These are phyloP conservation scores for Sula dactylatra DNA, from an alignment of 2,113 vertebrate species.

Conservation along the genomic window DNA sequence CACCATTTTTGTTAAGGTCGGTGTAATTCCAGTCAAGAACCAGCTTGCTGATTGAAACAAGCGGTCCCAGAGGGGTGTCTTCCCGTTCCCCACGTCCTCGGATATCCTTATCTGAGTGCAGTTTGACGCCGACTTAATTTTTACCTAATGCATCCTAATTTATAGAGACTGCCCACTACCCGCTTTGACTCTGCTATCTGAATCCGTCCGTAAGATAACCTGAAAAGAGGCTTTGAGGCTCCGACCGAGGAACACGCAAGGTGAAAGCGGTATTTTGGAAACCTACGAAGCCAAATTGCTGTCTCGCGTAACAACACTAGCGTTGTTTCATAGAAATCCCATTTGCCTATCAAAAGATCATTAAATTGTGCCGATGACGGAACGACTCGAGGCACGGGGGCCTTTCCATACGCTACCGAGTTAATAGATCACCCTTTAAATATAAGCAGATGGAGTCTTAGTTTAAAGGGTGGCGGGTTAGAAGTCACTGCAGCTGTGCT, in stretches of 20 bases:
- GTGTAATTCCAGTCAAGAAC: neutral
- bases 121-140: neutral
- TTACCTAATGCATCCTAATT: neutral
- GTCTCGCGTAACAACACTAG: neutral
- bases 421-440: conserved; percentile 43
- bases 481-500: neutral
- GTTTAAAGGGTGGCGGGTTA: neutral
- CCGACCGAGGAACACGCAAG: neutral
- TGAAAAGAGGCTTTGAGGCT: neutral
- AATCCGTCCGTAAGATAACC: conserved; percentile 20
- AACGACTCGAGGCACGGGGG: neutral
- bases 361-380: neutral
- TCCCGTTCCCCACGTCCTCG: neutral
- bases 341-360: neutral
- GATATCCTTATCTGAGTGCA: neutral
- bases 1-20: neutral
- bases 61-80: neutral
- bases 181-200: neutral
- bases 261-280: neutral
- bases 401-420: neutral
- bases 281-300: neutral
- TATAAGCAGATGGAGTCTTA: conserved; percentile 3
- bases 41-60: neutral
- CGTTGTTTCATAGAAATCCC: neutral
- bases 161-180: neutral